phyloP scores from a whole-genome alignment of 2,888 invertebrate species.

The Tetranychus truncatus region DNA sequence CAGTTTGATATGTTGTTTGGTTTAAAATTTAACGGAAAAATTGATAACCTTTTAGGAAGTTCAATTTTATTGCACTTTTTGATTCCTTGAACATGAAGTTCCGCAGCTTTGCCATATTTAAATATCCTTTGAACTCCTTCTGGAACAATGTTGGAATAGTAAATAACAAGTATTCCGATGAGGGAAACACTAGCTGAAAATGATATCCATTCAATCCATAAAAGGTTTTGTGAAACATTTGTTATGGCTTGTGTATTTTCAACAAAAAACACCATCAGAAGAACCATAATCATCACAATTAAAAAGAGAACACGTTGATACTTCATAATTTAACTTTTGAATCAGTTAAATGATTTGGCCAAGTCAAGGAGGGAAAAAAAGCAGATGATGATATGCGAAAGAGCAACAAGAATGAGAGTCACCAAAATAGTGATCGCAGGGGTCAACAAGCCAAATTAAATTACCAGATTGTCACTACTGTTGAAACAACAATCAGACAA shows the following conservation, averaged over 20 bases:
- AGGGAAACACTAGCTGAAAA: constrained; percentile 14
- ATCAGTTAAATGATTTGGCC: not conserved
- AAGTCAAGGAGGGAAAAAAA: not conserved
- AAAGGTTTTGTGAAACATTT: constrained; percentile 4
- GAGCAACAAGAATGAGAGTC: not conserved
- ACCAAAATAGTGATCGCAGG: not conserved
- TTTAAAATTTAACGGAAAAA: constrained; percentile 13
- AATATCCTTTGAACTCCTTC: constrained; percentile 16
- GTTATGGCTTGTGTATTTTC: not conserved
- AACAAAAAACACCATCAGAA: not conserved
- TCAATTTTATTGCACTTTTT: constrained; percentile 12
- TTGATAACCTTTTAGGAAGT: constrained; percentile 20
- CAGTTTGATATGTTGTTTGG: not conserved
- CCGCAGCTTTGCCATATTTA: constrained; percentile 20
- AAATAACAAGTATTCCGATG: constrained; percentile 17
- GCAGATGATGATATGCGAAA: not conserved
- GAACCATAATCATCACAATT: not conserved
- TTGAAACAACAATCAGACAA: too few relatives aligned
- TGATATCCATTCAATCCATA: constrained; percentile 19
- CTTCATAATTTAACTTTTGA: not conserved
- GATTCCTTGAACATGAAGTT: constrained; percentile 3
- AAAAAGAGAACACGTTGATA: constrained; percentile 1
- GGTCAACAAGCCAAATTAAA: too few relatives aligned
- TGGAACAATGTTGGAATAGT: constrained; percentile 11
- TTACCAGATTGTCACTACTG: too few relatives aligned